Percentiles rank a stretch among this genome's conserved stretches.
These are phyloP conservation scores for Fringilla coelebs DNA, from an alignment of 2,797 vertebrate species.

Conservation along the genomic window DNA sequence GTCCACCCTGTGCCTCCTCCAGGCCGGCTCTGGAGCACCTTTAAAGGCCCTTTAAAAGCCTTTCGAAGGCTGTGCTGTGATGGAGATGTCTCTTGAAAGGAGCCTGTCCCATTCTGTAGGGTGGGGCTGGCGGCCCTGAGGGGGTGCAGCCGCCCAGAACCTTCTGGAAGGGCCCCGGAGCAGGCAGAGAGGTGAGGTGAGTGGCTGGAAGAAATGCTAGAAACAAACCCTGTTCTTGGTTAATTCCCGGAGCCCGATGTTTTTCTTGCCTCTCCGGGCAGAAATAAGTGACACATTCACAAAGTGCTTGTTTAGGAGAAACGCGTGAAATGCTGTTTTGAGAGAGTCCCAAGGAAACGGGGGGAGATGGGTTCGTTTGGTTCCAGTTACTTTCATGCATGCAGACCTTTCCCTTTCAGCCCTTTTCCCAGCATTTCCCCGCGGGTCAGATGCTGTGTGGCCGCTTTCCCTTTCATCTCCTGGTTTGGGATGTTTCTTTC, in stretches of 20 bases:
- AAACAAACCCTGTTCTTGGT: neutral
- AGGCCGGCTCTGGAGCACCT: neutral
- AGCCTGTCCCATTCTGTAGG: fast-evolving
- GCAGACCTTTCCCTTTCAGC: neutral
- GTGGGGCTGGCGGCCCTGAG: no score
- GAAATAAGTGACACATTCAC: slow-evolving; percentile 18
- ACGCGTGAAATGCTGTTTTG: neutral
- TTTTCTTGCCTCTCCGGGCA: neutral
- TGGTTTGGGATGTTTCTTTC: neutral
- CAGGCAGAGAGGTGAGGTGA: no score
- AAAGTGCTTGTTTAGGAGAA: neutral
- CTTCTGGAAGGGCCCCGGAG: neutral
- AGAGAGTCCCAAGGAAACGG: neutral
- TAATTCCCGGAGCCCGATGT: neutral
- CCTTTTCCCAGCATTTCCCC: neutral
- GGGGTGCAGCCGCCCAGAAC: fast-evolving
- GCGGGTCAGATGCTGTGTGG: neutral
- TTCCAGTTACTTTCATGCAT: neutral
- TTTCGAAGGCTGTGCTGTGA: neutral
- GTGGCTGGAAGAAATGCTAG: neutral
- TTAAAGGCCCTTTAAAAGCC: neutral
- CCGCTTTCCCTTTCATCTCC: neutral
- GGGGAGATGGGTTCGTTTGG: neutral
- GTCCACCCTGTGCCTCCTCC: fast-evolving
- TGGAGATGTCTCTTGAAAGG: fast-evolving